Conservation (phyloP, 2,888 invertebrate species). For the Synergus gifuensis region DNA sequence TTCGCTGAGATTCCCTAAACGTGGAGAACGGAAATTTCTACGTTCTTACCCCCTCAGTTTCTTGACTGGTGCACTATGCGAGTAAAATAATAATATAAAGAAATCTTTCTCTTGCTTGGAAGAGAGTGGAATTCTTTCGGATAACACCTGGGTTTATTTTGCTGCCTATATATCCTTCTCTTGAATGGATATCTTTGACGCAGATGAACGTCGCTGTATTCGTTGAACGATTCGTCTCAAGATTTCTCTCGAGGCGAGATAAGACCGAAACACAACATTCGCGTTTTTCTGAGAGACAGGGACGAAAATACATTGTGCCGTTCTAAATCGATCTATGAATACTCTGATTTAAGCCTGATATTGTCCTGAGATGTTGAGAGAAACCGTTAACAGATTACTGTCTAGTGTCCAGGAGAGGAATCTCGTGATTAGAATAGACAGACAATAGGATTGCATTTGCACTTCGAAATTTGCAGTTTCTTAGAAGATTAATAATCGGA, state of each 20-base stretch:
- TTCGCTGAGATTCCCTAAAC: conserved; percentile 57
- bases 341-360: not conserved
- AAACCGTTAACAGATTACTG: not conserved
- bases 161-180: not conserved
- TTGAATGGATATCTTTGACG: not conserved
- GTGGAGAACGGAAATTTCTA: conserved; percentile 53
- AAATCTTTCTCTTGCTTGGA: not conserved
- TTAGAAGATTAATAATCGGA: not conserved
- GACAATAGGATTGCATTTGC: not conserved
- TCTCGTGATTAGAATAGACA: not conserved
- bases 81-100: conserved; percentile 2
- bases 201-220: not conserved
- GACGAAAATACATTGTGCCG: not conserved
- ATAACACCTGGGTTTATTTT: conserved; percentile 8
- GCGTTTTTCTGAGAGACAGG: not conserved
- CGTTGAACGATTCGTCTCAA: conserved; percentile 9
- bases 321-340: not conserved
- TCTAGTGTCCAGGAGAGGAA: not conserved
- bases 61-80: not conserved
- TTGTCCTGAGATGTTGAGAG: not conserved
- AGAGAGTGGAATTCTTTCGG: not conserved
- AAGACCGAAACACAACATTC: not conserved
- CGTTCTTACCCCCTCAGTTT: not conserved
- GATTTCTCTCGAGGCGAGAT: conserved; percentile 12
- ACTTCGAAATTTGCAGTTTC: not conserved